These are phyloP conservation scores for Cebidichthys violaceus DNA, from an alignment of 2,113 vertebrate genomes.

Conservation along the genomic window DNA sequence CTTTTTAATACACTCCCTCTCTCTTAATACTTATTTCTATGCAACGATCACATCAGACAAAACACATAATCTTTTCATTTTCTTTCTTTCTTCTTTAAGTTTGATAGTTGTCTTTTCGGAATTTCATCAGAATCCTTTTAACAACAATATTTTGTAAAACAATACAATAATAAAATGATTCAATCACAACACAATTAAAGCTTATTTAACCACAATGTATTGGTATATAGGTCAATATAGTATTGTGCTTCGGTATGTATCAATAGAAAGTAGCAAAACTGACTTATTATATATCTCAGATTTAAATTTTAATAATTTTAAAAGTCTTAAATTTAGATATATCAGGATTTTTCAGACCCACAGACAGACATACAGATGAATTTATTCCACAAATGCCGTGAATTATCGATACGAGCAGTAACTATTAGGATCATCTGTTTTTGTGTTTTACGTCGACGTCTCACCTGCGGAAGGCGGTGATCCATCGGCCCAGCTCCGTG, in stretches of 20 bases:
- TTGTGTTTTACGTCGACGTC: rapidly evolving
- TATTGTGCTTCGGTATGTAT: neutral
- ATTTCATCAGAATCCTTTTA: neutral
- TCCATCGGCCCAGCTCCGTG: slow-evolving; percentile 85
- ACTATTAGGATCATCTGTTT: neutral
- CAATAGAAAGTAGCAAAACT: neutral
- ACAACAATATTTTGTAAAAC: neutral
- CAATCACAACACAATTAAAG: neutral
- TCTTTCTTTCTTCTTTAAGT: neutral
- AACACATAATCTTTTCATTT: neutral
- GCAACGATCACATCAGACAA: neutral
- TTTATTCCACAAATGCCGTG: neutral
- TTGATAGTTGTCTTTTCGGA: neutral
- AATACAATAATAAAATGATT: neutral
- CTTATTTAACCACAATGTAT: neutral
- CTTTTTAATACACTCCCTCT: neutral
- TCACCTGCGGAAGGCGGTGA: slow-evolving; percentile 86
- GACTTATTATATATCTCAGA: neutral
- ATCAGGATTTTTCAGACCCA: neutral
- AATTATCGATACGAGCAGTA: neutral
- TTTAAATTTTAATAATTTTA: too few relatives aligned
- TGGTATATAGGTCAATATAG: neutral
- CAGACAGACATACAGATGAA: neutral
- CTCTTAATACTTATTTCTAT: neutral
- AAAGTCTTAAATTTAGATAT: neutral